phyloP scores from a whole-genome alignment of 1,140 invertebrate genomes.

The Dendrolimus punctatus region DNA sequence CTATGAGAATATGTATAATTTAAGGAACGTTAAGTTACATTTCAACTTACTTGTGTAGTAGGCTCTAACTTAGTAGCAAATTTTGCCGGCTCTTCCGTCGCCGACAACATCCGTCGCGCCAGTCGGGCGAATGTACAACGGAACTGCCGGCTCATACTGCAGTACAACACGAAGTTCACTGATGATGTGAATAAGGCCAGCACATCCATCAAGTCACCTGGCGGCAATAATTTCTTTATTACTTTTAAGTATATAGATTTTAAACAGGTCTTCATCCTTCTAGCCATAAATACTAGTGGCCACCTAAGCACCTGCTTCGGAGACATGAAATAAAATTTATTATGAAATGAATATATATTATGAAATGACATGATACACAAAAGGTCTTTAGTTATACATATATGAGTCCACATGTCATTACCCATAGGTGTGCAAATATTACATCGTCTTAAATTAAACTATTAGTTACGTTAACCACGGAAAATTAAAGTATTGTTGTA shows the following conservation, averaged over 20 bases:
- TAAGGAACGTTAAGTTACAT: not conserved
- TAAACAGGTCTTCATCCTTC: too few species aligned
- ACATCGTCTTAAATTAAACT: too few species aligned
- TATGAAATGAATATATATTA: too few species aligned
- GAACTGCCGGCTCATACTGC: constrained; percentile 97
- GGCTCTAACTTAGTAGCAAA: constrained; percentile 55
- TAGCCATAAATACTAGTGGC: too few species aligned
- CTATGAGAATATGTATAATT: not conserved
- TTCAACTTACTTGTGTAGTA: constrained; percentile 49
- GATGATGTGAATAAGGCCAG: constrained; percentile 96
- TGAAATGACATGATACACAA: too few species aligned
- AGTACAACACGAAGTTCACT: constrained; percentile 99
- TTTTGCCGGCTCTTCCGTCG: constrained; percentile 56
- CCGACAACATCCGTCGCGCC: constrained; percentile 45
- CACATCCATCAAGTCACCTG: constrained; percentile 93
- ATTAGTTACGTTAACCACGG: too few species aligned
- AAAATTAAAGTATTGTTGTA: too few species aligned
- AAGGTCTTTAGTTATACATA: too few species aligned
- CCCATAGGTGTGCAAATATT: too few species aligned
- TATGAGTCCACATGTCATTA: too few species aligned
- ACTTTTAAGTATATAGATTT: not conserved
- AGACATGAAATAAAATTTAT: too few species aligned
- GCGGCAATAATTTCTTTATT: not conserved
- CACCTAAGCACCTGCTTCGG: too few species aligned
- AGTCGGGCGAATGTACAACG: constrained; percentile 86